Percentiles rank a stretch among this genome's conserved stretches.
phyloP scores from a whole-genome alignment of 1,140 invertebrate species.

The Lasaia peninsularis region DNA sequence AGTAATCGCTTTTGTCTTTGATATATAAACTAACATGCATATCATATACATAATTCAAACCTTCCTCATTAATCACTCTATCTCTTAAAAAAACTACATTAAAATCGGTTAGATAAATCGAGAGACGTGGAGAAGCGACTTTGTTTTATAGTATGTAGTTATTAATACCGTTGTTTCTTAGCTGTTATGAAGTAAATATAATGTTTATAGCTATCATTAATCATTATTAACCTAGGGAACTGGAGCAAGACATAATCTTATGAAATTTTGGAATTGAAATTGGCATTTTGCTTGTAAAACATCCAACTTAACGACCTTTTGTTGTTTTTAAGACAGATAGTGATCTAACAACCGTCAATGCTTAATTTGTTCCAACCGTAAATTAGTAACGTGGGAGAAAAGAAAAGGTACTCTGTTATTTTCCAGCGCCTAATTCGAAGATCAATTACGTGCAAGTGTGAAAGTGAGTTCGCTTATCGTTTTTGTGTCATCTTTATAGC shows the following conservation, averaged over 20 bases:
- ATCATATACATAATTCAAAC: too few species aligned
- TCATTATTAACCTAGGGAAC: background rate
- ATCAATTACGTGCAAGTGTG: background rate
- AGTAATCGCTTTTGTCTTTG: too few species aligned
- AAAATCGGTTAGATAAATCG: too few species aligned
- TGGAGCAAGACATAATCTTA: background rate
- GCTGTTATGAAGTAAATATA: too few species aligned
- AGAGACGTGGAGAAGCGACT: too few species aligned
- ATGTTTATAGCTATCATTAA: too few species aligned
- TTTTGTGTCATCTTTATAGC: background rate
- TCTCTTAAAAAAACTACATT: too few species aligned
- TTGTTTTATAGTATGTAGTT: too few species aligned
- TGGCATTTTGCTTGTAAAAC: background rate
- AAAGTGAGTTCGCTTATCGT: background rate
- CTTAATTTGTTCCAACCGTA: background rate
- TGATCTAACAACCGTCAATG: background rate
- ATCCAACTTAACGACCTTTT: background rate
- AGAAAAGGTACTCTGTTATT: background rate
- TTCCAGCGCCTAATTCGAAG: background rate
- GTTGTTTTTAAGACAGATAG: background rate
- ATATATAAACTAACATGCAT: too few species aligned
- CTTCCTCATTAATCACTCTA: too few species aligned
- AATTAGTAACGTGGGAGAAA: slow-evolving; percentile 2
- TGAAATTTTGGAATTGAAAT: background rate
- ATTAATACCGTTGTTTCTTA: too few species aligned